A percentile compares a stretch with the other conserved stretches of the same genome.
Conservation (phyloP, 1,140 invertebrate species). For the Brachionus rubens region DNA sequence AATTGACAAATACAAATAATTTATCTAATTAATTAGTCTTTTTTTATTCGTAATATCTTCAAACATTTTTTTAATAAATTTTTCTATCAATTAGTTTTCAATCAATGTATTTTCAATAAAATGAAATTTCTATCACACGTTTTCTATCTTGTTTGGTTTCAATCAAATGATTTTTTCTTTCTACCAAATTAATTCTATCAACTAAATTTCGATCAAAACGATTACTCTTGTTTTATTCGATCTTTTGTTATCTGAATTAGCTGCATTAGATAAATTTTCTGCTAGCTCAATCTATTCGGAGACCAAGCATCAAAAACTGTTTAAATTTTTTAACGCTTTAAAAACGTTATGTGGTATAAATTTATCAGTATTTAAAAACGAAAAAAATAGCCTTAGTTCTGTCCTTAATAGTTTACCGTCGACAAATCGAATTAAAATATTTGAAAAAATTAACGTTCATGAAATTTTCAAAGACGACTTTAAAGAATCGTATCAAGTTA, state of each 20-base stretch:
- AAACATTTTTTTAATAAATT: too few species aligned
- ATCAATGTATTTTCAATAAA: too few species aligned
- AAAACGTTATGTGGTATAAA: neutral
- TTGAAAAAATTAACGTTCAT: slow-evolving; percentile 1
- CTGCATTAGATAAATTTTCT: neutral
- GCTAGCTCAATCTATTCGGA: neutral
- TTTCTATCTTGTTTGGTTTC: too few species aligned
- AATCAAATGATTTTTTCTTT: too few species aligned
- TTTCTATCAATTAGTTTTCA: too few species aligned
- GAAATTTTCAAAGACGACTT: neutral
- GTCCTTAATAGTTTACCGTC: neutral
- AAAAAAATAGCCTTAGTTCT: neutral
- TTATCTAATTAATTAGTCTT: too few species aligned
- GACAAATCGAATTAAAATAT: slow-evolving; percentile 8
- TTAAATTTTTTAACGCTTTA: neutral
- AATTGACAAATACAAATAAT: too few species aligned
- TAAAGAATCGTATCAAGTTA: slow-evolving; percentile 3
- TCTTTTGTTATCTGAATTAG: slow-evolving; percentile 7
- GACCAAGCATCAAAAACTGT: neutral
- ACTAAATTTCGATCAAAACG: too few species aligned
- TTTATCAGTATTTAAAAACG: neutral
- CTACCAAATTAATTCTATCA: too few species aligned
- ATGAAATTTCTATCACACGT: too few species aligned
- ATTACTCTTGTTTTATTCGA: slow-evolving; percentile 23
- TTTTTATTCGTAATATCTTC: too few species aligned